phyloP scores from a whole-genome alignment of 2,113 vertebrate genomes.

The Pteruthius melanotis region DNA sequence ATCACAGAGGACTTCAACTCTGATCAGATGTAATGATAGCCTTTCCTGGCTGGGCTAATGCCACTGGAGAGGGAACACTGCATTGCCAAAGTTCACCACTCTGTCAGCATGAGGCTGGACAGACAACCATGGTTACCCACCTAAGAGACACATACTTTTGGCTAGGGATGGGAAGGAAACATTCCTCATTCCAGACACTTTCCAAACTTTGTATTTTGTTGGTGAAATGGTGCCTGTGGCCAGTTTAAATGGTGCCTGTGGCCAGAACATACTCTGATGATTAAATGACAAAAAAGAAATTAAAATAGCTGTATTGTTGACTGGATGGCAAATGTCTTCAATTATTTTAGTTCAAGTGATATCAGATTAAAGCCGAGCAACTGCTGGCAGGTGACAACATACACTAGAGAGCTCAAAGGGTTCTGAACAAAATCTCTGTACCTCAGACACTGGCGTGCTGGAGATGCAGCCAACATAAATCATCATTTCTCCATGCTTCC shows the following conservation, averaged over 20 bases:
- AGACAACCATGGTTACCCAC: not conserved
- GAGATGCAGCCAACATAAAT: not conserved
- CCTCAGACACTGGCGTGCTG: fast-evolving
- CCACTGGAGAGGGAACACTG: not conserved
- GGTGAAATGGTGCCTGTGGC: not conserved
- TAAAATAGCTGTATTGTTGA: not conserved
- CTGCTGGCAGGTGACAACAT: not conserved
- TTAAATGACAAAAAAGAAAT: not conserved
- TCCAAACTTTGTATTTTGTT: not conserved
- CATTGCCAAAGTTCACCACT: fast-evolving
- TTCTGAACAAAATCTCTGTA: not conserved
- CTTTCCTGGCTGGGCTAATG: not conserved
- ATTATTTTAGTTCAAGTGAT: not conserved
- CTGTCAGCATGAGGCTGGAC: not conserved
- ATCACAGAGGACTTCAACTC: not conserved
- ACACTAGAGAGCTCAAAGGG: not conserved
- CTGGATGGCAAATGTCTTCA: not conserved
- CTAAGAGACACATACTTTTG: not conserved
- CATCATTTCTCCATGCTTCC: not conserved
- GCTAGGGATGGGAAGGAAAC: not conserved
- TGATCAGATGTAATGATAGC: not conserved
- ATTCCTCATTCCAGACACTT: not conserved
- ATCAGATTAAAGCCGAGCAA: not conserved
- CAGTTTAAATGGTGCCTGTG: not conserved
- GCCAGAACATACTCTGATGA: not conserved